Base-by-base conservation (phyloP, 2,888 invertebrate genomes). In the Philhelius pedissequus region DNA sequence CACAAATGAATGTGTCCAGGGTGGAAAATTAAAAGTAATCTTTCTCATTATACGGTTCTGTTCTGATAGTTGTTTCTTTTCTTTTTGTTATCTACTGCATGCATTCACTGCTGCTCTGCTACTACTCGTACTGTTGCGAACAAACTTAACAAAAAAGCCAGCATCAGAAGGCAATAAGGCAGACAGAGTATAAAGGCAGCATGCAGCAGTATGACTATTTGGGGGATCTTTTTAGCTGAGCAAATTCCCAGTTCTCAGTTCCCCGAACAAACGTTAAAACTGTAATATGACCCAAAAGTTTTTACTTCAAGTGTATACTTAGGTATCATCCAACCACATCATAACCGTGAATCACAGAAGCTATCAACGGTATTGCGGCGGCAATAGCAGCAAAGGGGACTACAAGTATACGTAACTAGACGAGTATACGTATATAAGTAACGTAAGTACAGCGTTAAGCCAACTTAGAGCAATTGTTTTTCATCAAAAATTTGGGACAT, bases 401-500 rank as follows among this genome's bases (percentile, higher is more conserved):
- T n/a, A n/a, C n/a, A n/a, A n/a, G n/a, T n/a, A n/a, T n/a, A n/a
- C n/a, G n/a, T n/a, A n/a, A n/a, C n/a, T n/a, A n/a, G n/a, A n/a
- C n/a, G n/a, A 25, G 25, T 25, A 25, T 25, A 30, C 30, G 5
- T 30, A 30, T 30, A 30, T 1, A 7, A 2, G 3, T 30, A 11
- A 20, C 15, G 30, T 40, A 43, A 43, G 40, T 50, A 43, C n/a
- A 35, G 15, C 30, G 15, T 22, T 52, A 20, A 54, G 27, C 18
- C 35, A 56, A 54, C 20, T 18, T 40, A 69, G 40, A 45, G 56
- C 74, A 58, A 83, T 83, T 83, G 83, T 78, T 74, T 69, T 83
- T 74, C 83, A 78, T 74, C 74, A 69, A 78, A 77, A 78, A 74
- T 70, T 78, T 74, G 74, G 69, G 58, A 43, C 64, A 68, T 82